Percentiles rank a stretch among this genome's conserved stretches.
Conservation (phyloP, 2,888 invertebrate genomes). For the Ashinkailepas kermadecensis region DNA sequence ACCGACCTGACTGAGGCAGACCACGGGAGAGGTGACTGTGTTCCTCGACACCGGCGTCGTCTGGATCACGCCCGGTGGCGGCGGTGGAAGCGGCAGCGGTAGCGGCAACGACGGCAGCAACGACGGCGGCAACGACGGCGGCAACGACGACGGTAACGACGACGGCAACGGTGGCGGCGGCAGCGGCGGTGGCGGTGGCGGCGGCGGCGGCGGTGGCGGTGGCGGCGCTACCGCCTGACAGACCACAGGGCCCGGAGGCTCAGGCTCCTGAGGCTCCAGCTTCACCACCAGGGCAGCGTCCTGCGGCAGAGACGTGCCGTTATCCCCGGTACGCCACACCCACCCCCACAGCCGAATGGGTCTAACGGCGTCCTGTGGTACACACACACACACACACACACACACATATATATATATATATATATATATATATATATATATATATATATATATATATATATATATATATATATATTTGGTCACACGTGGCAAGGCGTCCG, state of each 20-base stretch:
- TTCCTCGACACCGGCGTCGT: neutral
- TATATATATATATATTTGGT: too few relatives aligned
- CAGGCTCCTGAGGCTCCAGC: neutral
- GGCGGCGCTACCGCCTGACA: neutral
- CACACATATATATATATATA: too few relatives aligned
- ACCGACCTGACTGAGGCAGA: slow-evolving; percentile 8
- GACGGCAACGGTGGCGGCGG: neutral
- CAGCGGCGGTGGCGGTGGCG: neutral
- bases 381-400: too few relatives aligned
- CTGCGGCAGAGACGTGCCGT: neutral
- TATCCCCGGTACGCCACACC: too few relatives aligned
- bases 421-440: too few relatives aligned
- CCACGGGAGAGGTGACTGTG: slow-evolving; percentile 7
- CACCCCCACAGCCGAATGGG: too few relatives aligned
- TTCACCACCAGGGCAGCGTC: slow-evolving; percentile 7
- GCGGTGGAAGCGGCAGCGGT: neutral
- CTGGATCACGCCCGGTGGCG: slow-evolving; percentile 16
- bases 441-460: too few relatives aligned
- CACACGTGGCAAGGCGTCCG: too few relatives aligned
- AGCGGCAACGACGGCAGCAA: neutral
- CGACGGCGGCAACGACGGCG: neutral
- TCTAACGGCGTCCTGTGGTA: too few relatives aligned
- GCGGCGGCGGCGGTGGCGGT: neutral
- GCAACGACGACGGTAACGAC: neutral
- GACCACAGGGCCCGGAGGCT: neutral